Percentiles rank a stretch among this genome's conserved stretches.
phyloP scores from a whole-genome alignment of 2,888 invertebrate species.

The Dyspetes luteomarginatus region DNA sequence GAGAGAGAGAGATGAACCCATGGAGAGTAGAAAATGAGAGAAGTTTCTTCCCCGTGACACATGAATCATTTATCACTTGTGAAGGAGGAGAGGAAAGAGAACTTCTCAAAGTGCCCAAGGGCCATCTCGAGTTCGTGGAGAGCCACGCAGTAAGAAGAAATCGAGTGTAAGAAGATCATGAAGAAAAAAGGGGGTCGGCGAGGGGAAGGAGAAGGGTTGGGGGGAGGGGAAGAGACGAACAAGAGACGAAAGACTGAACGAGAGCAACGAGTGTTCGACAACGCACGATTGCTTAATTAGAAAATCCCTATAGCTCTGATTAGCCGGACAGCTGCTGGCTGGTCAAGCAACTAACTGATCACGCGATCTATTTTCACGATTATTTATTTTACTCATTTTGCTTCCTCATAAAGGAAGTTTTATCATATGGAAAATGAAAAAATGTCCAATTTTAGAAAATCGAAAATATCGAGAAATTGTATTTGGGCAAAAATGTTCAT shows the following conservation, averaged over 20 bases:
- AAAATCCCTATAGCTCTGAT: conserved; percentile 64
- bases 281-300: conserved; percentile 63
- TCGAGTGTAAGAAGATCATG: conserved; percentile 38
- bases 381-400: not conserved
- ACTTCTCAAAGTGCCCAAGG: conserved; percentile 37
- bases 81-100: conserved; percentile 43
- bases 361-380: conserved; percentile 54
- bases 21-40: conserved; percentile 42
- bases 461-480: too few species aligned
- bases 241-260: conserved; percentile 15
- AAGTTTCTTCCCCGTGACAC: conserved; percentile 54
- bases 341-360: conserved; percentile 11
- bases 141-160: conserved; percentile 27
- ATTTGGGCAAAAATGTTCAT: too few species aligned
- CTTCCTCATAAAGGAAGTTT: too few species aligned
- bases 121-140: conserved; percentile 31
- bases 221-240: conserved; percentile 15
- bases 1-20: not conserved
- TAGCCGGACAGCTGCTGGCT: conserved; percentile 52
- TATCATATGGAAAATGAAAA: too few species aligned
- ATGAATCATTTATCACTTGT: conserved; percentile 67
- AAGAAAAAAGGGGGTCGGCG: conserved; percentile 35
- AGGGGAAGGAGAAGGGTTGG: not conserved
- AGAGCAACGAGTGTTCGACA: conserved; percentile 23
- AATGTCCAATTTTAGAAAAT: too few species aligned